Evolutionary conservation across 2,113 vertebrate genomes (phyloP), one percentile per base, ranked within the genome.

Genomic region (Ceyx melanurus): DNA sequence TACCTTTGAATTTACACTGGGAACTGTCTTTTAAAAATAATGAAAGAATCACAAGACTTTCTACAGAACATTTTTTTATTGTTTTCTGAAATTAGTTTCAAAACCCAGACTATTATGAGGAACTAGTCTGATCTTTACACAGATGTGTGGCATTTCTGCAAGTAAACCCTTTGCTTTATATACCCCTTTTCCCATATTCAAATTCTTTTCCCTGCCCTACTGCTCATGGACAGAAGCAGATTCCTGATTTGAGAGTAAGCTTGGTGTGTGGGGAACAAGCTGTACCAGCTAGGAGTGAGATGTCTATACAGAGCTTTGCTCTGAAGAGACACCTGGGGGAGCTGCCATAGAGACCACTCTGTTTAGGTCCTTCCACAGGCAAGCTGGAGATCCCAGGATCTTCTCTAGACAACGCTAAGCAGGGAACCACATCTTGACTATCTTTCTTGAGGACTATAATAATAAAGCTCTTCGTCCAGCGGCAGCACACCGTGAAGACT

Each of bases 191-290:
- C 9, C 28, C 25, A 2, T 0, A 42, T 60, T 72, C 45, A 60
- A 53, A 13, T 7, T 51, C 9, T 6, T 28, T 25, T 56, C 6
- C 12, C 31, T 71, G 10, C 7, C 13, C 21, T 46, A 5, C 10
- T 33, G 23, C 0, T 0, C 19, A 21, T 17, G 54, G n/a, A 13
- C 10, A 8, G n/a, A 79, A 54, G 4, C 5, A 74, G 45, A 50
- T 31, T 65, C 20, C 10, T 43, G 25, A 65, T 72, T 56, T 86
- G 7, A 9, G 33, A 6, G 6, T 56, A 51, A 56, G 4, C 11
- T 57, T 70, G 11, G 50, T 4, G 15, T 13, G 1, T 42, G 13
- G 14, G 6, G 18, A 64, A 11, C 31, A 53, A 35, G 15, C 5
- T 15, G 7, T 37, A 60, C 6, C 11, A 35, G 29, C 13, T 10